A percentile compares a stretch with the other conserved stretches of the same genome.
Evolutionary conservation across 2,888 invertebrate species (phyloP).

Genomic region (Spodoptera exigua): DNA sequence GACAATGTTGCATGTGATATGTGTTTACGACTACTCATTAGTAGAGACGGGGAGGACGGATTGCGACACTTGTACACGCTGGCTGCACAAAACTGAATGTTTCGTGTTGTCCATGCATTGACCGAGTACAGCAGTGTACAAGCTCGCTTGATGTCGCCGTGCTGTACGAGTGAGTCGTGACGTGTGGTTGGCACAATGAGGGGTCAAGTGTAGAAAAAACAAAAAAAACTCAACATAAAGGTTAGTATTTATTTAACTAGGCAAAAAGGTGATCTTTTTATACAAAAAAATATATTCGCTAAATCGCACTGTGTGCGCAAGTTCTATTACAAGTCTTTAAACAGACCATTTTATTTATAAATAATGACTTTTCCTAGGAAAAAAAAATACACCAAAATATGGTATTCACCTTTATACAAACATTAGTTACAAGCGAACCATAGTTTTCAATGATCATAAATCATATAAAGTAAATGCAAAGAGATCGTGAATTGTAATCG

Average conservation of each 20-base stretch:
- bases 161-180: constrained; percentile 19
- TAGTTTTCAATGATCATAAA: constrained; percentile 55
- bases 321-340: constrained; percentile 75
- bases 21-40: constrained; percentile 10
- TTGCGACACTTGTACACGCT: constrained; percentile 6
- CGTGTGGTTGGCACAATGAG: constrained; percentile 28
- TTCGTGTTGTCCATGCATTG: no score
- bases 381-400: constrained; percentile 76
- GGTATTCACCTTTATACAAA: constrained; percentile 66
- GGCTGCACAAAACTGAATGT: neutral
- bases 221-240: constrained; percentile 56
- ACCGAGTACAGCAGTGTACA: constrained; percentile 2
- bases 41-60: constrained; percentile 31
- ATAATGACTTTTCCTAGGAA: constrained; percentile 79
- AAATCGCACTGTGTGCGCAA: constrained; percentile 62
- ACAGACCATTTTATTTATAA: constrained; percentile 78
- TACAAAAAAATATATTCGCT: constrained; percentile 60
- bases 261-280: constrained; percentile 57
- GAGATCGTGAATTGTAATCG: constrained; percentile 57
- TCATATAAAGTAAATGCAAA: constrained; percentile 63
- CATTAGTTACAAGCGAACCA: constrained; percentile 61
- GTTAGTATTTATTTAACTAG: constrained; percentile 60
- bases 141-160: constrained; percentile 19
- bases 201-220: constrained; percentile 22
- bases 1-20: constrained; percentile 6